Evolutionary conservation across 1,140 invertebrate species (phyloP), one percentile per base, ranked within the genome.

Genomic region (Ephestia elutella): DNA sequence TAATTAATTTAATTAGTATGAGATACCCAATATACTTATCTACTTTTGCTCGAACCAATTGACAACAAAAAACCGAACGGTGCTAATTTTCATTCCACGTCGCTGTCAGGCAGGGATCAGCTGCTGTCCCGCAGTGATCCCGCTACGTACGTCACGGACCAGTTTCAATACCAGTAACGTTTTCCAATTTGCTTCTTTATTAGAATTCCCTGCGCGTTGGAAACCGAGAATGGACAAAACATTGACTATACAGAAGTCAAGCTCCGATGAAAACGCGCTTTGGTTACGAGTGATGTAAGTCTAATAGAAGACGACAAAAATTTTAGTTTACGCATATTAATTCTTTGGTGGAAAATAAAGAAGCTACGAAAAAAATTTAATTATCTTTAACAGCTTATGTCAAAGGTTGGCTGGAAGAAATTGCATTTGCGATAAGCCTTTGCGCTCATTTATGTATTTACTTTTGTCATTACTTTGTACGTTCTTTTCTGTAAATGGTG

Each of bases 171-270:
- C 38, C 13, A 17, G 38, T 44, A 57, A 19, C 65, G 30, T 65
- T 66, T 68, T 76, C 68, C 68, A 73, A 71, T 73, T 71, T 68
- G 53, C 51, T 66, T 65, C 57, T 65, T 48, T 72, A 72, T 77
- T 67, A 71, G 62, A 70, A 70, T 64, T 64, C 65, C 51, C 59
- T 25, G 25, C 59, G 60, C 57, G 62, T 62, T 57, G 35, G 54
- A 60, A 62, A 44, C 38, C 38, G 38, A 44, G n/a, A 44, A 17
- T 15, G 38, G 5, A 44, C 38, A 17, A 44, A 44, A 15, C n/a
- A 44, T n/a, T 17, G 15, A 44, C n/a, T 44, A 2, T 44, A 44
- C 15, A 44, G 38, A 44, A 44, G 15, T 15, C 5, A 44, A 15
- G 38, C 13, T 15, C 2, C n/a, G 15, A 32, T 32, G 9, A 32